These are phyloP conservation scores for Drosophila sturtevanti DNA, from an alignment of 1,140 invertebrate genomes.

Conservation along the genomic window DNA sequence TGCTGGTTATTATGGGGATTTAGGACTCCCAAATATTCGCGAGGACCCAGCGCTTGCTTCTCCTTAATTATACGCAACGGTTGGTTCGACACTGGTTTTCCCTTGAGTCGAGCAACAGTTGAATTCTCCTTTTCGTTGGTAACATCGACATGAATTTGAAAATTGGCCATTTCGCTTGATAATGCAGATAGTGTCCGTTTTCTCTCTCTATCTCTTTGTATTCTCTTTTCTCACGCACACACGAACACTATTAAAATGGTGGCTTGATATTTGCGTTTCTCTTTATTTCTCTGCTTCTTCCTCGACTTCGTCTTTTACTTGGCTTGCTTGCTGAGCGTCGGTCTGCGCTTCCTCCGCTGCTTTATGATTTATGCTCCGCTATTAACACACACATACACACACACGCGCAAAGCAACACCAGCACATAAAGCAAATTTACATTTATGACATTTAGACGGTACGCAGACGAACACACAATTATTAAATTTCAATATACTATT, in stretches of 20 bases:
- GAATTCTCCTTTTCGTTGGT: slow-evolving; percentile 85
- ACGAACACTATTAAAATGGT: slow-evolving; percentile 53
- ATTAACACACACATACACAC: slow-evolving; percentile 35
- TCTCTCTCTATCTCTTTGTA: slow-evolving; percentile 1
- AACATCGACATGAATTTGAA: slow-evolving; percentile 85
- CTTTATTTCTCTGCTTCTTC: slow-evolving; percentile 38
- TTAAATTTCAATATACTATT: not conserved
- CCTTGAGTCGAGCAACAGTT: slow-evolving; percentile 30
- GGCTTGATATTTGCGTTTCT: slow-evolving; percentile 53
- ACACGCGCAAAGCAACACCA: slow-evolving; percentile 31
- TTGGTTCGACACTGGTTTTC: slow-evolving; percentile 46
- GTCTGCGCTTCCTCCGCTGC: slow-evolving; percentile 35
- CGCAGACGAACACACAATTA: not conserved
- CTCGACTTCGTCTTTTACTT: slow-evolving; percentile 24
- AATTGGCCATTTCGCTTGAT: slow-evolving; percentile 83
- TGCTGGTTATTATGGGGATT: slow-evolving; percentile 82
- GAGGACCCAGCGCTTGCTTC: slow-evolving; percentile 62
- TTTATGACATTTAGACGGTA: not conserved
- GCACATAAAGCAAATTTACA: slow-evolving; percentile 39
- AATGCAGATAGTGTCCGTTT: slow-evolving; percentile 10
- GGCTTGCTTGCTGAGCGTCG: slow-evolving; percentile 29
- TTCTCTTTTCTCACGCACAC: slow-evolving; percentile 7
- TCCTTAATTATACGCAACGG: slow-evolving; percentile 61
- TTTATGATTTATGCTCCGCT: slow-evolving; percentile 42
- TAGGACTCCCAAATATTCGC: slow-evolving; percentile 82